Base-by-base conservation (phyloP, 2,888 invertebrate genomes). In the Acanthosepion pharaonis region DNA sequence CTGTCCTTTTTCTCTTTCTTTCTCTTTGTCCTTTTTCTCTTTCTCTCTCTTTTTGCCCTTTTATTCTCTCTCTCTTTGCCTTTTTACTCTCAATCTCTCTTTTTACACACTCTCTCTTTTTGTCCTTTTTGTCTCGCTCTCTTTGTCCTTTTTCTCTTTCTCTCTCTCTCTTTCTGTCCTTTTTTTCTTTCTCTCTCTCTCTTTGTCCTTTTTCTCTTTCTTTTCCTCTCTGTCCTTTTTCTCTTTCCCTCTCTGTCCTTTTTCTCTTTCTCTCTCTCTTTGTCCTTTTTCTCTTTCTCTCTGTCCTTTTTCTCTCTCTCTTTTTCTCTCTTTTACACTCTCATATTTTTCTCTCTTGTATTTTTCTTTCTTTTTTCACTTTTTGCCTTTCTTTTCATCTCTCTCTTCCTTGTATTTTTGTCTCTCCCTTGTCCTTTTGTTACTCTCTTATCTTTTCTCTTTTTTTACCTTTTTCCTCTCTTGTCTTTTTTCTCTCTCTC, bases 241-340 rank as follows among this genome's bases (percentile, higher is more conserved):
- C 8, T 28, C 5, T 78, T 8, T 6, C 28, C 8, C n/a, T 6
- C 25, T n/a, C 2, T 9, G 9, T 78, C 28, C 28, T 28, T 25
- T n/a, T 28, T 3, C 33, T 33, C 11, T 78, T 2, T 33, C 9
- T 6, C n/a, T 9, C 78, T 78, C 8, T 33, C 15, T 15, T 33
- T 9, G 9, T n/a, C 11, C 18, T n/a, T 9, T 78, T 3, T 15
- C 1, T 1, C 11, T 15, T 5, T 11, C 4, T n/a, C 28, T 11
- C 28, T 0, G 8, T 8, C 5, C 64, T 28, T 78, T 64, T 1
- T 8, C 25, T 8, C 3, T 28, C 25, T 8, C 78, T 28, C n/a
- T 64, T 8, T 0, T 6, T 0, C 0, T 28, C 25, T 8, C 28
- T 8, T 64, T 23, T 0, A 23, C 8, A 1, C 5, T 28, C 25